These are phyloP conservation scores for Tetrax tetrax DNA, from an alignment of 2,113 vertebrate genomes.

Conservation along the genomic window DNA sequence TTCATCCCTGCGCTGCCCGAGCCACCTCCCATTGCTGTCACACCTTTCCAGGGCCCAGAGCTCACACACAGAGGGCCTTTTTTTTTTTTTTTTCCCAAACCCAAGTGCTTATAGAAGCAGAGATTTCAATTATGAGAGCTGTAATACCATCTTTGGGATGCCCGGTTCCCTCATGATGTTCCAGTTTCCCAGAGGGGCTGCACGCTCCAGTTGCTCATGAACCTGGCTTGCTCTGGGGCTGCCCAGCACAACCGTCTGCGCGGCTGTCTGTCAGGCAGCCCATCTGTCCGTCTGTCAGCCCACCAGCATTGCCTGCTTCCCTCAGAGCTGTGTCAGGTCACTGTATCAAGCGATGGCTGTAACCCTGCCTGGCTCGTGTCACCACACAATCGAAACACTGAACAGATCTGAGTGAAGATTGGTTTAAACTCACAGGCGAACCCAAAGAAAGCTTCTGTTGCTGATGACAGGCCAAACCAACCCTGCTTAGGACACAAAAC, in stretches of 20 bases:
- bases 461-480: background rate
- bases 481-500: background rate
- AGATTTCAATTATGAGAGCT: background rate
- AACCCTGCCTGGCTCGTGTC: background rate
- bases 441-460: background rate
- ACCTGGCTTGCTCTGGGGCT: background rate
- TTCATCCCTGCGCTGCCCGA: rapidly evolving
- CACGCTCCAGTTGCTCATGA: background rate
- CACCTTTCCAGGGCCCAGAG: background rate
- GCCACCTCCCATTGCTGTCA: background rate
- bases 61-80: background rate
- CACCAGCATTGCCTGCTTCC: background rate
- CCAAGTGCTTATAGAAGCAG: background rate
- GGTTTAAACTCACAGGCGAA: background rate
- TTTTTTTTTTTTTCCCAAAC: background rate
- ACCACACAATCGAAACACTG: rapidly evolving
- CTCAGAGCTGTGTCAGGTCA: background rate
- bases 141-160: background rate
- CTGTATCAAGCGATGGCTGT: rapidly evolving
- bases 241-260: background rate
- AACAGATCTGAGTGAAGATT: background rate
- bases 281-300: background rate
- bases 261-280: background rate
- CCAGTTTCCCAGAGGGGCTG: background rate
- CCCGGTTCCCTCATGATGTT: background rate